These are phyloP conservation scores for Ammodytes dubius DNA, from an alignment of 2,113 vertebrate genomes.

Conservation along the genomic window DNA sequence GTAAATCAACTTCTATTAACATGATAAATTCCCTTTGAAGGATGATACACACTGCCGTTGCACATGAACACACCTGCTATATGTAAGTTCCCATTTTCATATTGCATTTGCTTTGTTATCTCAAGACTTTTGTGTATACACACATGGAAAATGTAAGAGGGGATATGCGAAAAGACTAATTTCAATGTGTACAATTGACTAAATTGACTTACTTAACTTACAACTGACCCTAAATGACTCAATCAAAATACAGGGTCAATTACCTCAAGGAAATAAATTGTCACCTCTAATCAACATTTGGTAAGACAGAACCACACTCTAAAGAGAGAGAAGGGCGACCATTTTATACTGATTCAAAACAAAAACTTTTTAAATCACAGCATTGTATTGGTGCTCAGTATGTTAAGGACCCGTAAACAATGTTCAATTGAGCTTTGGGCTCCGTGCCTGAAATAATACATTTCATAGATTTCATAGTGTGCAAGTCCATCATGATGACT, in stretches of 20 bases:
- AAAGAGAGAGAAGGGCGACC: constrained; percentile 24
- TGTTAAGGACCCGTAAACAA: constrained; percentile 14
- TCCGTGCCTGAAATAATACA: constrained; percentile 23
- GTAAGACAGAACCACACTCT: constrained; percentile 10
- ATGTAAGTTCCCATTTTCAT: background rate
- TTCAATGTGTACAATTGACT: background rate
- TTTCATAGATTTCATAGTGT: constrained; percentile 44
- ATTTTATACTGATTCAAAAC: constrained; percentile 19
- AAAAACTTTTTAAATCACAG: constrained; percentile 18
- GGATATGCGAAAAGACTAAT: background rate
- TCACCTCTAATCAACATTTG: constrained; percentile 27
- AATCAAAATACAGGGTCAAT: constrained; percentile 10
- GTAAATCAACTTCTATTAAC: constrained; percentile 19
- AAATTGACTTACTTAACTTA: too few species aligned
- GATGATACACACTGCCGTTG: background rate
- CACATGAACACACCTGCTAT: background rate
- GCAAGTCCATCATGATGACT: constrained; percentile 33
- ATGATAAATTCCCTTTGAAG: constrained; percentile 27
- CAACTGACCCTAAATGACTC: background rate
- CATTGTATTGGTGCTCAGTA: background rate
- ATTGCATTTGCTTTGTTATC: background rate
- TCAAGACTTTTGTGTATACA: too few species aligned
- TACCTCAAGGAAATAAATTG: constrained; percentile 7
- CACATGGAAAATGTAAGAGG: too few species aligned
- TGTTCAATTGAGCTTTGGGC: constrained; percentile 24